Evolutionary conservation across 64 coral and sea anemone genomes (phyloP), one percentile per base, ranked within the genome.

Genomic region (Astreopora myriophthalma): DNA sequence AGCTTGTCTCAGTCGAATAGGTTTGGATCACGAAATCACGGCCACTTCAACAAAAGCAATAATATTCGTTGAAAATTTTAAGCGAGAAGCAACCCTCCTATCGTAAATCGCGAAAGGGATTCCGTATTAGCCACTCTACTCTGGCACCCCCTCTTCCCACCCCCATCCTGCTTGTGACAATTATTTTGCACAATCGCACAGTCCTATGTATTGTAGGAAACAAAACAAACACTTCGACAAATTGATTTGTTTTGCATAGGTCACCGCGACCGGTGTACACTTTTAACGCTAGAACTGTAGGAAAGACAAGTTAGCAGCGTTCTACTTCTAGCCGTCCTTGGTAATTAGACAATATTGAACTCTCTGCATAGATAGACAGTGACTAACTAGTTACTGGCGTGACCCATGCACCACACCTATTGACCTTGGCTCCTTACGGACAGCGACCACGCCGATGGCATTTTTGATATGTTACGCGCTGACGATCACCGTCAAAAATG

Each of bases 401-500:
- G 52, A 83, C 79, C 48, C 22, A 39, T 36, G 12, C 19, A 36
- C 24, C 52, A 24, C 25, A 33, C 32, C 57, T 9, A 9, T 29
- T 83, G 17, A 81, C 78, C 78, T 81, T 81, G 49, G 51, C 37
- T 48, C 24, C 26, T 17, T 48, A 27, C n/a, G 23, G 22, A 27
- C 36, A n/a, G 51, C 8, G 13, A 37, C 70, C 0, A 37, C 6
- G 57, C 79, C 79, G 79, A 64, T 23, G 55, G 79, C 79, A 65
- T 34, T 58, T 80, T 58, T 23, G 31, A 55, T 55, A 65, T 58
- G 52, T 80, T 28, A 80, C 48, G 79, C 13, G 55, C 64, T 63
- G 14, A 82, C 79, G 79, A 64, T 23, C 32, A 64, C 25, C 79
- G 32, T 80, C 77, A 83, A 83, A 83, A 65, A 83, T 33, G 11